Evolutionary conservation across 2,113 vertebrate species (phyloP), one percentile per base, ranked within the genome.

Genomic region (Oenanthe oenanthe): DNA sequence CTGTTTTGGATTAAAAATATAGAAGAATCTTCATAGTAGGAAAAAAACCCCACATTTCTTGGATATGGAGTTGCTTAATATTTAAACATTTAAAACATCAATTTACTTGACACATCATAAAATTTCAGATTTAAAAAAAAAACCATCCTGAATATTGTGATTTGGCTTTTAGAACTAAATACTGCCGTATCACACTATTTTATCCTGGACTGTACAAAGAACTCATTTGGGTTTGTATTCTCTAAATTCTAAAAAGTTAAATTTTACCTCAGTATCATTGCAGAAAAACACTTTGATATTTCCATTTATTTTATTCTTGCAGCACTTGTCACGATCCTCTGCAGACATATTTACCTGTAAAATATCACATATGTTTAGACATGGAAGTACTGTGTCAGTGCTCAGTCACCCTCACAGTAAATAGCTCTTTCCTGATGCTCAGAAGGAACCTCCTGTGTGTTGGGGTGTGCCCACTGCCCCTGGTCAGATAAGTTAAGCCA

Each of bases 341-440:
- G 68, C 84, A 85, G 96, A 93, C 58, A 82, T 89, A 80, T 95
- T 89, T 62, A 96, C 90, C 97, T 97, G 95, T 90, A 97, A 97
- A 57, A 96, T 76, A 95, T 32, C 31, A 74, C 11, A 56, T 4
- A 47, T 29, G 48, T 56, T 91, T 70, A 91, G 74, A 47, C 22
- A 53, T 25, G 34, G 19, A 79, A 70, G 42, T 61, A 47, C 21
- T 50, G 36, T 76, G 34, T 4, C 66, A 60, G 43, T 47, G 28
- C 34, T 91, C 1, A 0, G 58, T 47, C 45, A 79, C 29, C 5
- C 19, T 34, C 48, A 47, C 7, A 45, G 6, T 34, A 14, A 45
- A 50, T 38, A 93, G 3, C 3, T 24, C 2, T 56, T 70, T 61
- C 50, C 6, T 14, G 40, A 13, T 40, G 31, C n/a, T 81, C 50